Percentiles rank a stretch among this genome's conserved stretches.
These are phyloP conservation scores for Scaptomyza graminum DNA, from an alignment of 1,140 invertebrate genomes.

Conservation along the genomic window DNA sequence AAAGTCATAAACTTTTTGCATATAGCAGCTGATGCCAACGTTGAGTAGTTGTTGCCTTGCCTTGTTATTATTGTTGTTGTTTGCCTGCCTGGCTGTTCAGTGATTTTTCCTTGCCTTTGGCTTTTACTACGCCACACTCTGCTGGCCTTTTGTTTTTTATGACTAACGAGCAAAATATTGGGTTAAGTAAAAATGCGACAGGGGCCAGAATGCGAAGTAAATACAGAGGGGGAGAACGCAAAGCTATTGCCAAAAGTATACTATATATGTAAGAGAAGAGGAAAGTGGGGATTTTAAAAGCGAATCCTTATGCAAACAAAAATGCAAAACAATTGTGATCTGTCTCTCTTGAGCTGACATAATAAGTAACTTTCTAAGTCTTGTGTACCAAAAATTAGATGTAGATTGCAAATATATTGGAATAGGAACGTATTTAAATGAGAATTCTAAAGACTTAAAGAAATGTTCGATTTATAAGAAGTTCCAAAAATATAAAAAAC, in stretches of 20 bases:
- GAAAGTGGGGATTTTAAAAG: background rate
- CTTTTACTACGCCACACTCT: constrained; percentile 73
- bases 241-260: constrained; percentile 28
- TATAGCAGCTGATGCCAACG: constrained; percentile 76
- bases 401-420: no score
- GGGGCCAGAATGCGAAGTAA: background rate
- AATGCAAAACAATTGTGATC: constrained; percentile 23
- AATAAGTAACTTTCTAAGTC: constrained; percentile 20
- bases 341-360: constrained; percentile 19
- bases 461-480: no score
- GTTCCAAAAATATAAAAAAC: no score
- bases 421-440: no score
- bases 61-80: constrained; percentile 32
- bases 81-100: constrained; percentile 58
- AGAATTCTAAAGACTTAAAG: no score
- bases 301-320: background rate
- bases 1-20: constrained; percentile 80
- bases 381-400: background rate
- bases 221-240: background rate
- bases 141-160: constrained; percentile 68
- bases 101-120: constrained; percentile 78
- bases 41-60: constrained; percentile 40
- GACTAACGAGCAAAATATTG: constrained; percentile 80
- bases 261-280: constrained; percentile 1
- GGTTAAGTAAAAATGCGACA: constrained; percentile 71